Conservation (phyloP, 2,797 vertebrate species). For the Acomys russatus region DNA sequence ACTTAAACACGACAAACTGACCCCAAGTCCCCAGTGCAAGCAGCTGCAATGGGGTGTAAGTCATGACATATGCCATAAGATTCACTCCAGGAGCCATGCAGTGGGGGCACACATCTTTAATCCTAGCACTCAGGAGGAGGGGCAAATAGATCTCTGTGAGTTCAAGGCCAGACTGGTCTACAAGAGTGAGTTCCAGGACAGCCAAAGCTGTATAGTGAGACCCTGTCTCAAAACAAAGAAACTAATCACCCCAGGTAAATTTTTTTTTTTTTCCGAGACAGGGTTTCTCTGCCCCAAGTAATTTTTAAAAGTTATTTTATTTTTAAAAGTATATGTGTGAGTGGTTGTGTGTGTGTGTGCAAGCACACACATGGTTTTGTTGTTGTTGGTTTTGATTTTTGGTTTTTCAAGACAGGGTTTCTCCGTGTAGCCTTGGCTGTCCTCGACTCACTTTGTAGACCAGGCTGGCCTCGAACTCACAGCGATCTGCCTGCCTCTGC, state of each 20-base stretch:
- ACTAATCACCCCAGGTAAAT: background rate
- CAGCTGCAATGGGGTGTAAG: background rate
- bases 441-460: too few relatives aligned
- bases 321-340: background rate
- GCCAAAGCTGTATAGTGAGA: background rate
- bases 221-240: background rate
- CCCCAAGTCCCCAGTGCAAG: background rate
- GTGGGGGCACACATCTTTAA: background rate
- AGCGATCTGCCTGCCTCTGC: too few relatives aligned
- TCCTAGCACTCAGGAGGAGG: background rate
- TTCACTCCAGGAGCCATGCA: background rate
- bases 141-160: background rate
- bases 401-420: too few relatives aligned
- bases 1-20: background rate
- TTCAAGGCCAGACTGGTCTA: background rate
- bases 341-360: background rate
- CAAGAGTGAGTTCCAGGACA: background rate
- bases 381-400: too few relatives aligned
- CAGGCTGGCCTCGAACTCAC: too few relatives aligned
- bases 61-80: background rate
- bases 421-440: too few relatives aligned
- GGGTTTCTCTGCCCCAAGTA: too few relatives aligned
- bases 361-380: too few relatives aligned
- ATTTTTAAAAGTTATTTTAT: background rate
- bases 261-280: too few relatives aligned